These are phyloP conservation scores for Intellagama lesueurii DNA, from an alignment of 2,797 vertebrate genomes.

Conservation along the genomic window DNA sequence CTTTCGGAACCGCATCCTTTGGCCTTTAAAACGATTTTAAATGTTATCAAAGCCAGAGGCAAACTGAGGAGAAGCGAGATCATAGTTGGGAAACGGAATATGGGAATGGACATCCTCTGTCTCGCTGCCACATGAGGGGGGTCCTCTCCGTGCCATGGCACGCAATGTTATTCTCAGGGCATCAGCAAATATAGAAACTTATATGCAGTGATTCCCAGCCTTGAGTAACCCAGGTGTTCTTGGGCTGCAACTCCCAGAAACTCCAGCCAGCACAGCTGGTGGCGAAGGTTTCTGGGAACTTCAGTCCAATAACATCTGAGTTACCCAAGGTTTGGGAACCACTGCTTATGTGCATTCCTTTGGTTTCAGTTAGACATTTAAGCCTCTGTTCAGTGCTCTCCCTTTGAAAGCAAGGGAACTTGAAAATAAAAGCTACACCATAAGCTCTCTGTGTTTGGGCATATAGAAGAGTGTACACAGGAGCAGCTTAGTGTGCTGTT, in stretches of 20 bases:
- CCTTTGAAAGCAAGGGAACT: not conserved
- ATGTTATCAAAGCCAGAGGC: constrained; percentile 15
- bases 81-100: not conserved
- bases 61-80: not conserved
- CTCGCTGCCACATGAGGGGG: not conserved
- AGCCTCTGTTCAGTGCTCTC: not conserved
- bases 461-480: no score
- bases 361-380: no score
- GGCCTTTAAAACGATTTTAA: constrained; percentile 18
- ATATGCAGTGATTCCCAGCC: no score
- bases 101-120: not conserved
- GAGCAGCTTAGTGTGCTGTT: no score
- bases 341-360: no score
- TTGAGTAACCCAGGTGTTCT: not conserved
- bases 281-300: not conserved
- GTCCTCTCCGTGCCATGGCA: no score
- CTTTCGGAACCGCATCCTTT: constrained; percentile 24
- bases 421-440: not conserved
- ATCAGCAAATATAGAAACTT: no score
- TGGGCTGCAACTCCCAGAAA: not conserved
- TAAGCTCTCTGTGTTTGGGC: not conserved
- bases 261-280: not conserved
- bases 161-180: no score
- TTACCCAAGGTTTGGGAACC: no score
- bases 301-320: not conserved